Evolutionary conservation across 2,113 vertebrate species (phyloP).

Genomic region (Proteles cristata): DNA sequence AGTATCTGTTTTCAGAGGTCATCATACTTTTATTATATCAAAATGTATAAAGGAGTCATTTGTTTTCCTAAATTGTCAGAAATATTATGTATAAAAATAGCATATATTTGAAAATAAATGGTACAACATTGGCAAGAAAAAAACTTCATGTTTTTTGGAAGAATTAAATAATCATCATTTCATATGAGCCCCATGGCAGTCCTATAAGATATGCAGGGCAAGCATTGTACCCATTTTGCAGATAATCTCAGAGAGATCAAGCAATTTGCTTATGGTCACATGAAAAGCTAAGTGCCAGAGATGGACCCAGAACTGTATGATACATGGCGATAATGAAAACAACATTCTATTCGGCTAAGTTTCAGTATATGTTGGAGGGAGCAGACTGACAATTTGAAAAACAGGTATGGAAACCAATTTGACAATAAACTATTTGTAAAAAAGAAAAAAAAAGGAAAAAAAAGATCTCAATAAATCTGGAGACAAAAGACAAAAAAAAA

Average conservation of each 20-base stretch:
- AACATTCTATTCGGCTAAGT: not conserved
- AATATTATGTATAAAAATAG: not conserved
- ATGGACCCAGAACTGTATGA: not conserved
- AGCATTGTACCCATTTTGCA: not conserved
- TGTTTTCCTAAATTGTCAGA: conserved; percentile 15
- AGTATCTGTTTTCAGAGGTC: not conserved
- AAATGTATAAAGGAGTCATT: not conserved
- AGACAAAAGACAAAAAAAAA: too few relatives aligned
- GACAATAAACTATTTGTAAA: too few relatives aligned
- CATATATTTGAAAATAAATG: conserved; percentile 16
- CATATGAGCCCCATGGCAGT: not conserved
- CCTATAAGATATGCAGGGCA: not conserved
- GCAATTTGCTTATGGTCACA: not conserved
- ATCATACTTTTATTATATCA: not conserved
- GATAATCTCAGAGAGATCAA: not conserved
- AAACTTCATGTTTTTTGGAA: not conserved
- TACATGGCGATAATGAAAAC: not conserved
- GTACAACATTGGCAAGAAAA: not conserved
- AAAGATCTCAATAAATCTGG: too few relatives aligned
- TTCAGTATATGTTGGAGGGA: not conserved
- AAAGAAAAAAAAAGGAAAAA: too few relatives aligned
- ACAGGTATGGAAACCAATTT: not conserved
- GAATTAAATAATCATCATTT: not conserved
- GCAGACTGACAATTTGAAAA: conserved; percentile 6
- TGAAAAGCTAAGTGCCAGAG: not conserved